Evolutionary conservation across 2,113 vertebrate species (phyloP).

Genomic region (Tragelaphus strepsiceros): DNA sequence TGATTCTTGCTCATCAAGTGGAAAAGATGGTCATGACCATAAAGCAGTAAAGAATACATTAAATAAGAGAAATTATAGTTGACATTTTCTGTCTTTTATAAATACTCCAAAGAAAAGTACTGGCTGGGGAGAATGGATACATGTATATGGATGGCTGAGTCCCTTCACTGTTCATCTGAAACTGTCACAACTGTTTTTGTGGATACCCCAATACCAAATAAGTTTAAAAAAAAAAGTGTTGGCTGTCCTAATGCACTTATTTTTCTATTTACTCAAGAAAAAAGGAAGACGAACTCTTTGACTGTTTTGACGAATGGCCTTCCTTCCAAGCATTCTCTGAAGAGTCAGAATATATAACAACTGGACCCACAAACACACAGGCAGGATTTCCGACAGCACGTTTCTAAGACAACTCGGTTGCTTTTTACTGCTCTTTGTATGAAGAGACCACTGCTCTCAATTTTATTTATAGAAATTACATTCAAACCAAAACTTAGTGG

Average conservation of each 20-base stretch:
- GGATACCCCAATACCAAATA: neutral
- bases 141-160: neutral
- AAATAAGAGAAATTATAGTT: neutral
- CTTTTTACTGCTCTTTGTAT: neutral
- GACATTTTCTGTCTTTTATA: constrained; percentile 29
- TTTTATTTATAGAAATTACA: constrained; percentile 36
- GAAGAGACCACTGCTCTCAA: neutral
- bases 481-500: neutral
- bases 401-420: neutral
- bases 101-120: neutral
- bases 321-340: constrained; percentile 40
- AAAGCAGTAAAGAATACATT: constrained; percentile 27
- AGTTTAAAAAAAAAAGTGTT: neutral
- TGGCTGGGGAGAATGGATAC: neutral
- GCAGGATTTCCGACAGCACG: neutral
- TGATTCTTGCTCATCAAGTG: constrained; percentile 26
- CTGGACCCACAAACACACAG: neutral
- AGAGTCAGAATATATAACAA: constrained; percentile 23
- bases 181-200: neutral
- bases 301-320: constrained; percentile 25
- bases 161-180: neutral
- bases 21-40: constrained; percentile 38
- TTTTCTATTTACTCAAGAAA: constrained; percentile 27
- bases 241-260: constrained; percentile 38
- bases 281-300: neutral